Evolutionary conservation across 2,888 invertebrate genomes (phyloP), one percentile per base, ranked within the genome.

Genomic region (Ichneumoninae sp.): DNA sequence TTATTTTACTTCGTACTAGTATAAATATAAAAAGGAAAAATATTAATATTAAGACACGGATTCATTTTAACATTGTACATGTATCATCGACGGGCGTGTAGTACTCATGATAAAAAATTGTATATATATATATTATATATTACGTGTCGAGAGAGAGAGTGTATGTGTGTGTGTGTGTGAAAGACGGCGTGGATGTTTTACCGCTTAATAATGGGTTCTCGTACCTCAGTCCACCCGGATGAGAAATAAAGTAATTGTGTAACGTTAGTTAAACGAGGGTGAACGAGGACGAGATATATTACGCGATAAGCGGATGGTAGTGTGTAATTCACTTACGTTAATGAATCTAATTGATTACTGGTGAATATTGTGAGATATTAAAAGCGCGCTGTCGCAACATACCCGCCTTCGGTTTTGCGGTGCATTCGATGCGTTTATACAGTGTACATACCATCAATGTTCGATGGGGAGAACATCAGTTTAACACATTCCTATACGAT

Each of bases 401-500:
- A 69, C 66, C 6, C 65, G 57, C n/a, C 57, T 66, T 30, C 30
- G 22, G 13, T 50, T 72, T 16, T 62, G 44, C 54, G 66, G 60
- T 57, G 40, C 69, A 69, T 50, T 65, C 60, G 47, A 13, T 10
- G 72, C 77, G 72, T 72, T 74, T 62, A 74, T 30, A 26, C 47
- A 71, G 78, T 80, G 82, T 80, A 82, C 78, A 80, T 78, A 78
- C 60, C 83, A 19, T 40, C 69, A 60, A 80, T 66, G 60, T 52
- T 79, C 33, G 76, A 81, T 69, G 82, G 80, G 70, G 70, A 80
- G n/a, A 60, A n/a, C 65, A 82, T 77, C 80, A 85, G 88, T 89
- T 86, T 75, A 77, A 83, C 81, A 88, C 87, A 86, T 89, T 90
- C 89, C 90, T 90, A 89, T 89, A 90, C 88, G 88, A 87, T 86